Evolutionary conservation across 2,113 vertebrate genomes (phyloP).

Genomic region (Psittacula cyanocephala): DNA sequence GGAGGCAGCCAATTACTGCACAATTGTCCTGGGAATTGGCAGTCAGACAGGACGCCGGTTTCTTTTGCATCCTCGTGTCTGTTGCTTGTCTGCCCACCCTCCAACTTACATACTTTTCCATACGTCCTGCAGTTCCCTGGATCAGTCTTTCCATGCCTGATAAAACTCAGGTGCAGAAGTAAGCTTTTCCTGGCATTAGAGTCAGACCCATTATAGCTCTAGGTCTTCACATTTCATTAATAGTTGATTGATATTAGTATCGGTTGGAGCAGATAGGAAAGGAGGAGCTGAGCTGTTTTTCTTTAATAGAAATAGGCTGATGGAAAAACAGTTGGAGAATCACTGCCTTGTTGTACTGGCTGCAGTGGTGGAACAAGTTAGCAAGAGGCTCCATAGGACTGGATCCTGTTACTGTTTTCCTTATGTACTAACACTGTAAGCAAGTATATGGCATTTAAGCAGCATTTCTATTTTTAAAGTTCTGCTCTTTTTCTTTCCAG

Average conservation of each 20-base stretch:
- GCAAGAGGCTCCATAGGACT: conserved; percentile 43
- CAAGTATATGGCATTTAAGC: conserved; percentile 25
- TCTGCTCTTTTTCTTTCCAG: conserved; percentile 18
- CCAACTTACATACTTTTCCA: neutral
- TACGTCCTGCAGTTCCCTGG: neutral
- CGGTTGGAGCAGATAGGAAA: neutral
- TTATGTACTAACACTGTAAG: conserved; percentile 23
- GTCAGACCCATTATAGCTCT: neutral
- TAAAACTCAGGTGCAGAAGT: neutral
- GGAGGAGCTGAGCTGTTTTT: conserved; percentile 19
- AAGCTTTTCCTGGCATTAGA: neutral
- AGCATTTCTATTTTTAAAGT: conserved; percentile 40
- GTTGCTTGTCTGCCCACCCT: neutral
- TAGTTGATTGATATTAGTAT: conserved; percentile 33
- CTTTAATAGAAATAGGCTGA: conserved; percentile 4
- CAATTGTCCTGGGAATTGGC: neutral
- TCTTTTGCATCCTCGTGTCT: neutral
- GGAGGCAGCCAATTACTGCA: neutral
- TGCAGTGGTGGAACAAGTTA: conserved; percentile 56
- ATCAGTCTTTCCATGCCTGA: neutral
- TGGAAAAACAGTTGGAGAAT: conserved; percentile 52
- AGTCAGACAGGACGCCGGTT: neutral
- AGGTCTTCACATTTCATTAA: conserved; percentile 24
- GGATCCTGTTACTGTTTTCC: conserved; percentile 60
- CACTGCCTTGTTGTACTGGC: conserved; percentile 17